A percentile compares a stretch with the other conserved stretches of the same genome.
phyloP scores from a whole-genome alignment of 2,888 invertebrate genomes.

The Augochlorella aurata region DNA sequence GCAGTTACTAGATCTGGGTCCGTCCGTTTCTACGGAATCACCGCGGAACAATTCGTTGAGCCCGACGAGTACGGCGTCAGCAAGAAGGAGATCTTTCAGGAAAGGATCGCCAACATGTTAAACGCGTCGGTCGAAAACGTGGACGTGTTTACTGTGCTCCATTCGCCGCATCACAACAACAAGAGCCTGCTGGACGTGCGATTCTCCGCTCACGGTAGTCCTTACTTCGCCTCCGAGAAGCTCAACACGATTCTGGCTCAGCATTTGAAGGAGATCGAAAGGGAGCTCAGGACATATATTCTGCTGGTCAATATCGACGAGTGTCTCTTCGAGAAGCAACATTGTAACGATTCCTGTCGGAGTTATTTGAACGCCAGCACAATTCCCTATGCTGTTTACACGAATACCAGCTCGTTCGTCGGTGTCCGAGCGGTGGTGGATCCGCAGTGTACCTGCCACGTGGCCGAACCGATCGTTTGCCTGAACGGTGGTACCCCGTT shows the following conservation, averaged over 20 bases:
- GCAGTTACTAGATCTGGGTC: constrained; percentile 97
- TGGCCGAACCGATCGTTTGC: constrained; percentile 85
- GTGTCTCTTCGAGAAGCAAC: constrained; percentile 89
- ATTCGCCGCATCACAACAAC: constrained; percentile 85
- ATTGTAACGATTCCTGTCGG: constrained; percentile 90
- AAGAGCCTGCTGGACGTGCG: constrained; percentile 90
- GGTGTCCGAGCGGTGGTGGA: constrained; percentile 94
- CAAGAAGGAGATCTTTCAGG: constrained; percentile 88
- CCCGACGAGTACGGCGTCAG: constrained; percentile 85
- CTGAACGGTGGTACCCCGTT: constrained; percentile 88
- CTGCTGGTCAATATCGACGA: constrained; percentile 96
- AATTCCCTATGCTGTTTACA: constrained; percentile 92
- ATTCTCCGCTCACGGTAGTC: constrained; percentile 96
- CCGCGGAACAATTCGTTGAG: constrained; percentile 93
- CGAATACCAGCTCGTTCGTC: constrained; percentile 96
- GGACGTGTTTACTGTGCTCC: constrained; percentile 95
- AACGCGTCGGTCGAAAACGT: constrained; percentile 92
- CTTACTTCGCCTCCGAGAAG: constrained; percentile 94
- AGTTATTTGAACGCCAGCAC: constrained; percentile 89
- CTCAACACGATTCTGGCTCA: constrained; percentile 92
- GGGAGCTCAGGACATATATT: constrained; percentile 88
- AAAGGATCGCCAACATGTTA: constrained; percentile 87
- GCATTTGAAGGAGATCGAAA: constrained; percentile 88
- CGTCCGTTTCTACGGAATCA: constrained; percentile 90
- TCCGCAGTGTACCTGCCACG: constrained; percentile 89